Evolutionary conservation across 2,113 vertebrate genomes (phyloP).

Genomic region (Lepus europaeus): DNA sequence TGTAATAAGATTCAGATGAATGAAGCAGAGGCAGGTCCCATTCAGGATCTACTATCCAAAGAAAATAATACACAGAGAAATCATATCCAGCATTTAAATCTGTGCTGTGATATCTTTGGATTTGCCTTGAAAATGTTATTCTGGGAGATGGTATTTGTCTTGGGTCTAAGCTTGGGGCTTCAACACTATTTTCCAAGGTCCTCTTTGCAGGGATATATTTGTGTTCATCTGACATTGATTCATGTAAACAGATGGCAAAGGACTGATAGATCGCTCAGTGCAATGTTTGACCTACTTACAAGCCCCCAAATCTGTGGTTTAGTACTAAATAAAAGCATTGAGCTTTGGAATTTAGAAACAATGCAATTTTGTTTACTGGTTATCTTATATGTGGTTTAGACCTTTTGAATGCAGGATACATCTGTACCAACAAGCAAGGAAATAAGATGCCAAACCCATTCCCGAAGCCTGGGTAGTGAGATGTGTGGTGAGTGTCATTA

Average conservation of each 20-base stretch:
- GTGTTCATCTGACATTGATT: constrained; percentile 89
- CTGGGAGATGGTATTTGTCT: constrained; percentile 75
- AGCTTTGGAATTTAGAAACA: constrained; percentile 85
- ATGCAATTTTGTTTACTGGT: constrained; percentile 80
- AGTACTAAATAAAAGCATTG: constrained; percentile 81
- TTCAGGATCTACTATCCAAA: not conserved
- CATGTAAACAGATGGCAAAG: constrained; percentile 93
- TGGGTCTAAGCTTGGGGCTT: constrained; percentile 70
- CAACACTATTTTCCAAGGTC: constrained; percentile 85
- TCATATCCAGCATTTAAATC: not conserved
- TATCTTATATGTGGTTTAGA: constrained; percentile 70
- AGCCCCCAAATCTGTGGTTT: constrained; percentile 87
- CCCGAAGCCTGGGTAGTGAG: not conserved
- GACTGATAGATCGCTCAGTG: constrained; percentile 84
- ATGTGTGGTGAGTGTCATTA: constrained; percentile 38
- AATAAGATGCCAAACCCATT: constrained; percentile 30
- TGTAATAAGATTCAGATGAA: not conserved
- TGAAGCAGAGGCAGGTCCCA: not conserved
- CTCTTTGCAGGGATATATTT: constrained; percentile 87
- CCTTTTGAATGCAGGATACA: constrained; percentile 38
- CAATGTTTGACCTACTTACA: constrained; percentile 90
- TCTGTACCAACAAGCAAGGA: constrained; percentile 62
- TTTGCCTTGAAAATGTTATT: constrained; percentile 62
- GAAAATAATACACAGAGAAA: constrained; percentile 32
- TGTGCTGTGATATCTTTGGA: not conserved